These are phyloP conservation scores for Anoura caudifer DNA, from an alignment of 2,113 vertebrate species.

Conservation along the genomic window DNA sequence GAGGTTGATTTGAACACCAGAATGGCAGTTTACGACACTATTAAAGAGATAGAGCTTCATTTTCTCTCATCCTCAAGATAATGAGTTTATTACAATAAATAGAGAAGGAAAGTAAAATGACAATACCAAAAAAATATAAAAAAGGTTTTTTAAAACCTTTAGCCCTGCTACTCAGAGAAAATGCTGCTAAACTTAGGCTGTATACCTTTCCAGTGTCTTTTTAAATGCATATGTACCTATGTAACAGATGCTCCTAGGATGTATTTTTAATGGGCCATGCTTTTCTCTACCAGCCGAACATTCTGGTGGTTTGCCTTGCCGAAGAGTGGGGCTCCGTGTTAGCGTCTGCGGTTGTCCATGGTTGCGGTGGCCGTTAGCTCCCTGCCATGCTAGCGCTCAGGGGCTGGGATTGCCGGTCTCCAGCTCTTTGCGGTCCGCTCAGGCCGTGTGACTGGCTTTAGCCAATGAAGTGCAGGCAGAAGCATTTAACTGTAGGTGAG, in stretches of 20 bases:
- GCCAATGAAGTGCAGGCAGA: neutral
- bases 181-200: neutral
- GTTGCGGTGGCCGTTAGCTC: rapidly evolving
- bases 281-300: neutral
- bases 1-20: neutral
- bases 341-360: neutral
- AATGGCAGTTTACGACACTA: neutral
- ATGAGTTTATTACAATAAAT: neutral
- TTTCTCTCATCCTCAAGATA: neutral
- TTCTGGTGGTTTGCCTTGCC: neutral
- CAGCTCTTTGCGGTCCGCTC: too few species aligned
- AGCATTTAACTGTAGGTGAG: neutral
- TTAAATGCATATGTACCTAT: rapidly evolving
- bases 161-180: neutral
- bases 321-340: neutral
- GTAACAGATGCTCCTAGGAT: neutral
- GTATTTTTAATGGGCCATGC: neutral
- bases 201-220: neutral
- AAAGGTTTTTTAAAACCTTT: neutral
- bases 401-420: neutral
- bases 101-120: neutral
- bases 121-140: neutral
- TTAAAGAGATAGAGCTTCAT: neutral
- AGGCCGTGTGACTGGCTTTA: neutral
- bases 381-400: rapidly evolving